Evolutionary conservation across 1,140 invertebrate genomes (phyloP).

Genomic region (Caerostris darwini): DNA sequence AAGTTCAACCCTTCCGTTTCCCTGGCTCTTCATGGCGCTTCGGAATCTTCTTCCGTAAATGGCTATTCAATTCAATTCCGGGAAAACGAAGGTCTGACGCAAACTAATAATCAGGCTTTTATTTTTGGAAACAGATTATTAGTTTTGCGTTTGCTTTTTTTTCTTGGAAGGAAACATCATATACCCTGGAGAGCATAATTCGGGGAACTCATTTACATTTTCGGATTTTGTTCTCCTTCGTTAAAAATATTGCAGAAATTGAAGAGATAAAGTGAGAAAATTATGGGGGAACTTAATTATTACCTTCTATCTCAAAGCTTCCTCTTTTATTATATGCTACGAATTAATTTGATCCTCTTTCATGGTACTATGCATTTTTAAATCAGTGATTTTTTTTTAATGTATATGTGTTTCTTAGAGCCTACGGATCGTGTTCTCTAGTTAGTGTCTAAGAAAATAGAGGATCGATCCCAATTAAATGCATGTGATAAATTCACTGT

Average conservation of each 20-base stretch:
- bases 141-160: too few species aligned
- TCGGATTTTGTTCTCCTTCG: neutral
- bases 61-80: neutral
- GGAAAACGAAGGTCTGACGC: conserved; percentile 1
- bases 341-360: too few species aligned
- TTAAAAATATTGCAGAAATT: neutral
- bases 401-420: too few species aligned
- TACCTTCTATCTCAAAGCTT: too few species aligned
- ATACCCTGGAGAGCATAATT: neutral
- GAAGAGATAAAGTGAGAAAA: neutral
- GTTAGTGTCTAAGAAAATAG: too few species aligned
- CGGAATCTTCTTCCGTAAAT: neutral
- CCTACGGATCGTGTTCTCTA: too few species aligned
- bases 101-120: conserved; percentile 7
- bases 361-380: too few species aligned
- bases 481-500: too few species aligned
- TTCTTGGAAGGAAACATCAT: neutral
- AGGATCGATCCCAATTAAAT: too few species aligned
- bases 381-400: too few species aligned
- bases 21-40: neutral
- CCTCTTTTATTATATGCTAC: too few species aligned
- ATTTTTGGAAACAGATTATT: neutral
- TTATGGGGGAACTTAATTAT: too few species aligned
- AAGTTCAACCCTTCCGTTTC: neutral
- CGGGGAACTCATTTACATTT: neutral